Conservation (phyloP, 1,140 invertebrate species). For the Lamellibrachia luymesi region DNA sequence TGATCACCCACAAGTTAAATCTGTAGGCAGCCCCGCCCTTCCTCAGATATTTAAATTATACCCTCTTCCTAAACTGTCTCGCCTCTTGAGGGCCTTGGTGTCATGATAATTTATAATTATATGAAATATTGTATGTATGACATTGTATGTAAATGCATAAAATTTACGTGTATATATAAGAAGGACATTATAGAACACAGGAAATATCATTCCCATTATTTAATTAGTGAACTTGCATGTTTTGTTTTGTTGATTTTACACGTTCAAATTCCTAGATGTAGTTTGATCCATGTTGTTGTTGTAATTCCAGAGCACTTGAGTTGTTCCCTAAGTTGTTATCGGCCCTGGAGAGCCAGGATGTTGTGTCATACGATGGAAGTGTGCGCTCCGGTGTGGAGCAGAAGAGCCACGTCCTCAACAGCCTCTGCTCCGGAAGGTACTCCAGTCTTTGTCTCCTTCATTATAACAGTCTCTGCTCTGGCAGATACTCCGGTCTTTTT, state of each 20-base stretch:
- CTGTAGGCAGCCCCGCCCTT: too few relatives aligned
- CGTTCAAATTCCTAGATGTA: background rate
- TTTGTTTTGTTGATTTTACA: background rate
- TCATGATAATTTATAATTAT: too few relatives aligned
- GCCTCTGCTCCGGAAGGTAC: constrained; percentile 49
- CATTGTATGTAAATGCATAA: background rate
- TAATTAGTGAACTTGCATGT: background rate
- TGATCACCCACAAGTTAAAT: too few relatives aligned
- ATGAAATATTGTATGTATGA: background rate
- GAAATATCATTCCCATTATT: background rate
- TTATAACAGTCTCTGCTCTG: too few relatives aligned
- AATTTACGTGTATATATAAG: background rate
- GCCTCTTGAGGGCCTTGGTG: too few relatives aligned
- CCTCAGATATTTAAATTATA: too few relatives aligned
- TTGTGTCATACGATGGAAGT: constrained; percentile 40
- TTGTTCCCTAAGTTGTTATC: constrained; percentile 51
- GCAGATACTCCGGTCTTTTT: too few relatives aligned
- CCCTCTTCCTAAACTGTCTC: too few relatives aligned
- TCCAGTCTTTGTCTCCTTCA: background rate
- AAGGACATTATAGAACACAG: background rate
- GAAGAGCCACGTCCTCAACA: constrained; percentile 51
- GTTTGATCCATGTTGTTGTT: constrained; percentile 10
- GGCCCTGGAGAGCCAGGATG: constrained; percentile 38
- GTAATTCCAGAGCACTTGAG: constrained; percentile 38
- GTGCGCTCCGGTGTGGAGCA: constrained; percentile 46